Percentiles rank a stretch among this genome's conserved stretches.
These are phyloP conservation scores for Lepilemur septentrionalis DNA, from an alignment of 2,797 vertebrate species.

Conservation along the genomic window DNA sequence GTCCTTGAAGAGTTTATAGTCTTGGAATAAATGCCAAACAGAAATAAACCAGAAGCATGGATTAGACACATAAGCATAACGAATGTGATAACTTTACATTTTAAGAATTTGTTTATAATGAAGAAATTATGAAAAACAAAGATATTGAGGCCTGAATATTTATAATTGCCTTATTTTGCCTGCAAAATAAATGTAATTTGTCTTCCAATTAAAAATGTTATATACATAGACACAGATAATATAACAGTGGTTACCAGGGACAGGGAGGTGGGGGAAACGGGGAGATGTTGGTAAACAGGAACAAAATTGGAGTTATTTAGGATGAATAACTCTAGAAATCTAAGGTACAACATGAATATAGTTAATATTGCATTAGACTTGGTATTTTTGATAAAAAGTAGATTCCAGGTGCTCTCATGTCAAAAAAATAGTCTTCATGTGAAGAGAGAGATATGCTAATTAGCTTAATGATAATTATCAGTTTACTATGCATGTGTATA, in stretches of 20 bases:
- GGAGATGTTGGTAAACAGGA: background rate
- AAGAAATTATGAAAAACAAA: background rate
- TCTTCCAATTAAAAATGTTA: background rate
- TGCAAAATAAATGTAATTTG: background rate
- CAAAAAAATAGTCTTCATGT: background rate
- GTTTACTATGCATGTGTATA: background rate
- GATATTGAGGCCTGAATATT: background rate
- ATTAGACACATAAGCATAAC: background rate
- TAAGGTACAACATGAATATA: background rate
- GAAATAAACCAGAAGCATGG: background rate
- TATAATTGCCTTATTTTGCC: background rate
- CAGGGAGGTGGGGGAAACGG: background rate
- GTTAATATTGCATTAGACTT: background rate
- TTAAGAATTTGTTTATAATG: background rate
- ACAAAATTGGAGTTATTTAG: background rate
- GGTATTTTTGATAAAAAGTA: background rate
- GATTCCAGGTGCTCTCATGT: background rate
- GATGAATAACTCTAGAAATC: background rate
- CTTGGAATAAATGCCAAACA: background rate
- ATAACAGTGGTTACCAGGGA: background rate
- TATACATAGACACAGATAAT: background rate
- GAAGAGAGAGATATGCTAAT: background rate
- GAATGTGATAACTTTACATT: background rate
- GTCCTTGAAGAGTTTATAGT: constrained; percentile 35
- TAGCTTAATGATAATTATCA: background rate